phyloP scores from a whole-genome alignment of 2,888 invertebrate genomes.

The Azorinus chamasolen region DNA sequence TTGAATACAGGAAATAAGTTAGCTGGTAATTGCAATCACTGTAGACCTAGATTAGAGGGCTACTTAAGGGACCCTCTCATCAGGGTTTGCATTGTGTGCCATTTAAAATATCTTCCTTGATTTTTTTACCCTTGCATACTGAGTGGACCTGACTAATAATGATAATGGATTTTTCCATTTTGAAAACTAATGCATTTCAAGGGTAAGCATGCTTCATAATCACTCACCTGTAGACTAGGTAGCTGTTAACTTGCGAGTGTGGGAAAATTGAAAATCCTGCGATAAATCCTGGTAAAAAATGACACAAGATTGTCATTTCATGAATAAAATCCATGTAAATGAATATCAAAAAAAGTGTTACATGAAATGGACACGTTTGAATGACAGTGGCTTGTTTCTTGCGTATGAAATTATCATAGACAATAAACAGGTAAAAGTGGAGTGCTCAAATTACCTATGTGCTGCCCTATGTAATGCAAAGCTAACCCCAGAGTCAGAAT shows the following conservation, averaged over 20 bases:
- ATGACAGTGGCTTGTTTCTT: not conserved
- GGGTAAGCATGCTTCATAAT: constrained; percentile 47
- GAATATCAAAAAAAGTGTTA: not conserved
- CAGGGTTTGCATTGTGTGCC: too few relatives aligned
- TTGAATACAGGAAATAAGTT: too few relatives aligned
- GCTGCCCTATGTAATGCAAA: constrained; percentile 49
- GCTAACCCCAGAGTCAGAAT: constrained; percentile 65
- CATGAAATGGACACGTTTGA: not conserved
- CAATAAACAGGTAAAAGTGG: constrained; percentile 36
- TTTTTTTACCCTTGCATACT: too few relatives aligned
- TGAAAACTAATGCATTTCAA: too few relatives aligned
- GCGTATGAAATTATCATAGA: not conserved
- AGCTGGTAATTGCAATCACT: too few relatives aligned
- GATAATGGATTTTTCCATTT: too few relatives aligned
- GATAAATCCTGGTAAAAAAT: constrained; percentile 22
- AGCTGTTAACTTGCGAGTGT: constrained; percentile 52
- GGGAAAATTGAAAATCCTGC: constrained; percentile 66
- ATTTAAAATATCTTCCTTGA: too few relatives aligned
- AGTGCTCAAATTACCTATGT: constrained; percentile 39
- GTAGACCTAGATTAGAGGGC: too few relatives aligned
- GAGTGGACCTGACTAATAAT: too few relatives aligned
- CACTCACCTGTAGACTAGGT: constrained; percentile 56
- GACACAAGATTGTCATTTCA: not conserved
- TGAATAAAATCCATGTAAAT: not conserved
- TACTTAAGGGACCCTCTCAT: too few relatives aligned